phyloP scores from a whole-genome alignment of 2,113 vertebrate species.

The Mirounga angustirostris region DNA sequence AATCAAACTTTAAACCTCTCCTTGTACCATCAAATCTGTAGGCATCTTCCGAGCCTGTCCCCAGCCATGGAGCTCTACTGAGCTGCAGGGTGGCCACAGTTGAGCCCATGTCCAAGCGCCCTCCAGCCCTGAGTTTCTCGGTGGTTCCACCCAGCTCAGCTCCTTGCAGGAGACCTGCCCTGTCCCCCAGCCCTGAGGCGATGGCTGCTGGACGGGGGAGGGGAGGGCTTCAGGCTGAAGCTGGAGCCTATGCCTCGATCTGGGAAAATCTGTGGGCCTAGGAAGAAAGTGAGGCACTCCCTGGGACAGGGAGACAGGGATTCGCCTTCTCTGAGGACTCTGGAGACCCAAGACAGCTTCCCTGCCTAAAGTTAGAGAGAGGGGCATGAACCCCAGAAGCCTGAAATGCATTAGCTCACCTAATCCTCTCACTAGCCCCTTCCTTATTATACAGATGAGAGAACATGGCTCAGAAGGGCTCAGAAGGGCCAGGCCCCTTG shows the following conservation, averaged over 20 bases:
- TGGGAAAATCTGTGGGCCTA: background rate
- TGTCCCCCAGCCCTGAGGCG: background rate
- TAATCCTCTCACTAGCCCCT: background rate
- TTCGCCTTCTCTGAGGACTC: background rate
- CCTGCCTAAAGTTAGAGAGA: background rate
- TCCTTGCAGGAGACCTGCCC: background rate
- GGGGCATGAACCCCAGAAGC: background rate
- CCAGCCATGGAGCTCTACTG: background rate
- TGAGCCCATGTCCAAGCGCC: background rate
- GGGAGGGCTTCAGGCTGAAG: background rate
- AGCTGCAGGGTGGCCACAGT: background rate
- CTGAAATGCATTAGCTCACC: background rate
- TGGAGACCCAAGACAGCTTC: background rate
- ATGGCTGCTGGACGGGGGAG: background rate
- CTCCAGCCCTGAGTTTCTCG: background rate
- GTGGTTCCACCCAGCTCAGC: background rate
- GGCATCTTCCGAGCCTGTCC: slow-evolving; percentile 58
- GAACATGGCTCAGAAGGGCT: background rate
- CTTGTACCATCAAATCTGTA: slow-evolving; percentile 71
- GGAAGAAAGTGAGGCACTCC: background rate
- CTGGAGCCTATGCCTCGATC: background rate
- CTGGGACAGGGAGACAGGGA: background rate
- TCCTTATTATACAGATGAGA: background rate
- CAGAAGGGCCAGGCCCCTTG: background rate
- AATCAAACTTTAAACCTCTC: slow-evolving; percentile 76